Base-by-base conservation (phyloP, 2,888 invertebrate genomes). In the Orchesella flavescens region DNA sequence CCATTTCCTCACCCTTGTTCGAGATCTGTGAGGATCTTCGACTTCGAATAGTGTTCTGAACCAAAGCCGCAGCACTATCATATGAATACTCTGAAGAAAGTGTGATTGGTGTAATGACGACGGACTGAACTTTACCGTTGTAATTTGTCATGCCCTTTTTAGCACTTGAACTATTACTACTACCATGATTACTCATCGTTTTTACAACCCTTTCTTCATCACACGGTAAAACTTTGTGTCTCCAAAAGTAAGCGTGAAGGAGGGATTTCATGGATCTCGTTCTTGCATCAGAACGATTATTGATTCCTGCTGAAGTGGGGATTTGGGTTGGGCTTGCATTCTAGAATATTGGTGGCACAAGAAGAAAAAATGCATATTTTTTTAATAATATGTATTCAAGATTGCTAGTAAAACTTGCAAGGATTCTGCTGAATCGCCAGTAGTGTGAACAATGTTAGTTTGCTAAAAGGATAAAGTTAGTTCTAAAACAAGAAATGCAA, bases 171-270 rank as follows among this genome's bases (percentile, higher is more conserved):
- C 21, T 21, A 53, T 19, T 53, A 9, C 17, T 17, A 44, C 3
- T 3, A 19, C 61, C 55, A 55, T 10, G 4, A 10, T 17, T 19
- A 17, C 57, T 17, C 57, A 53, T n/a, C 53, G 53, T 19, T 21
- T 57, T 57, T 17, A 57, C 57, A 9, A 17, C 13, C 17, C 10
- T 57, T n/a, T 17, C n/a, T 9, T n/a, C 5, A 13, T 78, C 63
- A 13, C 55, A 63, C 1, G 78, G 78, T 10, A 71, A 2, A 1
- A 78, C 78, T 24, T 78, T 78, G 17, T 78, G 78, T 72, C 78
- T 71, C 78, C 78, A 78, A 43, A 61, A 63, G 21, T 78, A 78
- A 0, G 71, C 61, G 19, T 72, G 78, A 17, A 78, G 78, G 10
- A 78, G 23, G 17, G 63, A 19, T 53, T 78, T 78, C 71, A 78